phyloP scores from a whole-genome alignment of 30 jellyfish, hydroid and myxozoan species.

The Hydra vulgaris region DNA sequence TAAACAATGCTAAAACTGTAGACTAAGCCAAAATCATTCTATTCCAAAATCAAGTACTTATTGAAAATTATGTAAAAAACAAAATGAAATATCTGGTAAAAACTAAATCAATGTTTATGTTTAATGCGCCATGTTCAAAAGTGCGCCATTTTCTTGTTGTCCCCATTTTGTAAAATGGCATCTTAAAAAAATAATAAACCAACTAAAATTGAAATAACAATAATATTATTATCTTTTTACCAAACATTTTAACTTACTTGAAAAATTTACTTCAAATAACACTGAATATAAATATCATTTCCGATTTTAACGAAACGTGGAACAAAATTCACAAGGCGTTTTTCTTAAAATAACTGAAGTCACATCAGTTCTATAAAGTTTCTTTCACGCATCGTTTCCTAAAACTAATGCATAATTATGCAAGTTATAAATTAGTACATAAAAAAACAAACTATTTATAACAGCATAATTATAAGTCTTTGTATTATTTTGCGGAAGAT shows the following conservation, averaged over 20 bases:
- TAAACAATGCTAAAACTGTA: background rate
- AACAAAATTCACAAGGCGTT: background rate
- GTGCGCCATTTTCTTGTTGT: conserved; percentile 34
- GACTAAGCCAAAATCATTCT: background rate
- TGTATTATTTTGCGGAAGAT: too few species aligned
- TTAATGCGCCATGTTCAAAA: conserved; percentile 33
- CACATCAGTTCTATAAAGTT: conserved; percentile 2
- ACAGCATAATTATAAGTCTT: too few species aligned
- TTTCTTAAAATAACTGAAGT: background rate
- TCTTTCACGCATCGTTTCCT: conserved; percentile 29
- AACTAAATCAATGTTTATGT: conserved; percentile 8
- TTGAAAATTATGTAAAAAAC: too few species aligned
- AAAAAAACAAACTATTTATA: too few species aligned
- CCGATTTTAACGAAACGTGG: background rate
- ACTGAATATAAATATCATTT: background rate
- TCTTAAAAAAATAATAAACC: conserved; percentile 2
- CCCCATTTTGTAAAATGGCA: conserved; percentile 43
- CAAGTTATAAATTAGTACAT: too few species aligned
- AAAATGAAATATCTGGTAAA: background rate
- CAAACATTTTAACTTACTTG: background rate
- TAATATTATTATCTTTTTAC: background rate
- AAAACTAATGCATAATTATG: conserved; percentile 15
- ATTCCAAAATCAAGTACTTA: background rate
- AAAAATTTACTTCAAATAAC: background rate
- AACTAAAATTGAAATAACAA: background rate